Percentiles rank a stretch among this genome's conserved stretches.
phyloP scores from a whole-genome alignment of 2,797 vertebrate species.

The Lepilemur septentrionalis region DNA sequence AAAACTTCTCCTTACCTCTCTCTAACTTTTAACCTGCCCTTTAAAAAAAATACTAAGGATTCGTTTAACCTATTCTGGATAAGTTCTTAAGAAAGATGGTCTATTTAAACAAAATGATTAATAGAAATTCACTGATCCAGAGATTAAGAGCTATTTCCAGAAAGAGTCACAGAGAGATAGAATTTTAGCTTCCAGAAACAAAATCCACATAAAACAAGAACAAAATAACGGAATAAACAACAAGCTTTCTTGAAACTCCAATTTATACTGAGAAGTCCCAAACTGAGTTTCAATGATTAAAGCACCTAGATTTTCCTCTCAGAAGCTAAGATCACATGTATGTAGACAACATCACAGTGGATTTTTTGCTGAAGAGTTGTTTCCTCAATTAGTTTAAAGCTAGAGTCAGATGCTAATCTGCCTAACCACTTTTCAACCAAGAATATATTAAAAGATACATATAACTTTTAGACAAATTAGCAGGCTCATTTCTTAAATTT shows the following conservation, averaged over 20 bases:
- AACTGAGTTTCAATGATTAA: neutral
- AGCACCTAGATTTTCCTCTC: neutral
- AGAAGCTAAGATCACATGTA: neutral
- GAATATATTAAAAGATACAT: slow-evolving; percentile 1
- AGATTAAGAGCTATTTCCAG: slow-evolving; percentile 47
- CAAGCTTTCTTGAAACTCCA: slow-evolving; percentile 12
- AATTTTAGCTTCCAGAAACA: slow-evolving; percentile 44
- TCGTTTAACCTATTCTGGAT: slow-evolving; percentile 4
- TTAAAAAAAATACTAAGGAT: neutral
- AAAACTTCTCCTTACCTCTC: slow-evolving; percentile 37
- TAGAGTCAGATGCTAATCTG: neutral
- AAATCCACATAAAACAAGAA: slow-evolving; percentile 54
- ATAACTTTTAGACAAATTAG: neutral
- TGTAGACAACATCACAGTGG: neutral
- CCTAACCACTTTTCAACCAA: neutral
- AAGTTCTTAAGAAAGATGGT: slow-evolving; percentile 48
- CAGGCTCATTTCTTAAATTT: slow-evolving; percentile 22
- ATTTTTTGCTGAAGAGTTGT: neutral
- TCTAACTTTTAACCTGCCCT: slow-evolving; percentile 38
- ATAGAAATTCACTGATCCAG: slow-evolving; percentile 40
- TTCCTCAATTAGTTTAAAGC: neutral
- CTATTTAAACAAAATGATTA: slow-evolving; percentile 35
- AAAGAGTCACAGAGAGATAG: neutral
- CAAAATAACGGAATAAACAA: slow-evolving; percentile 5
- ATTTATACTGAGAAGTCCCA: neutral